Evolutionary conservation across 2,888 invertebrate species (phyloP).

Genomic region (Volucella inanis): DNA sequence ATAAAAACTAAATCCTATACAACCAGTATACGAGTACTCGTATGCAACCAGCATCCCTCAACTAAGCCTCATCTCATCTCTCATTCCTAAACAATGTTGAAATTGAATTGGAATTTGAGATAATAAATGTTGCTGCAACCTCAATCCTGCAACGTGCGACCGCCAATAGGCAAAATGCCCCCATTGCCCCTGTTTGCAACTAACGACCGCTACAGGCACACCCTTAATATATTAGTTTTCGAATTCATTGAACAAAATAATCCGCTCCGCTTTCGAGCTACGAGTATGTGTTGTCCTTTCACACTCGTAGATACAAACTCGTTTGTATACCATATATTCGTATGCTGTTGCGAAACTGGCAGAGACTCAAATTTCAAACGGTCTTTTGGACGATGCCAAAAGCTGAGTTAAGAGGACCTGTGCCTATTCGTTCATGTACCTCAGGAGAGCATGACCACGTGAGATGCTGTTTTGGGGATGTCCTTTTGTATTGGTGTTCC

Average conservation of each 20-base stretch:
- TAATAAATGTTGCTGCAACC: slow-evolving; percentile 73
- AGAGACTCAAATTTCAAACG: slow-evolving; percentile 59
- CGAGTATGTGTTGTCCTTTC: slow-evolving; percentile 2
- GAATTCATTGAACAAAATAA: slow-evolving; percentile 78
- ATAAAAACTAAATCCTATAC: slow-evolving; percentile 7
- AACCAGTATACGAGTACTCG: slow-evolving; percentile 2
- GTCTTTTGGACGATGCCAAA: slow-evolving; percentile 52
- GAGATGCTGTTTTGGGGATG: slow-evolving; percentile 17
- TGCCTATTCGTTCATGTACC: neutral
- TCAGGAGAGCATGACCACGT: slow-evolving; percentile 20
- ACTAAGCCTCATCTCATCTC: neutral
- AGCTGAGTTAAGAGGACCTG: slow-evolving; percentile 12
- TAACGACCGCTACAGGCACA: slow-evolving; percentile 45
- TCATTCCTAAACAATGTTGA: slow-evolving; percentile 49
- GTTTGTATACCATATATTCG: slow-evolving; percentile 4
- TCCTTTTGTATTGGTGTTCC: slow-evolving; percentile 45
- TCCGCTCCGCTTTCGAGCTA: slow-evolving; percentile 73
- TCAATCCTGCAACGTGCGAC: slow-evolving; percentile 61
- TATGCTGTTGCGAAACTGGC: slow-evolving; percentile 57
- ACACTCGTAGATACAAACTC: neutral
- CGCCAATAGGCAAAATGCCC: slow-evolving; percentile 59
- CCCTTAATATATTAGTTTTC: slow-evolving; percentile 76
- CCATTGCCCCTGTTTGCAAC: slow-evolving; percentile 46
- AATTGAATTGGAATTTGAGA: slow-evolving; percentile 72
- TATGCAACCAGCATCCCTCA: slow-evolving; percentile 22